Base-by-base conservation (phyloP, 2,888 invertebrate genomes). In the Acrobasis suavella region DNA sequence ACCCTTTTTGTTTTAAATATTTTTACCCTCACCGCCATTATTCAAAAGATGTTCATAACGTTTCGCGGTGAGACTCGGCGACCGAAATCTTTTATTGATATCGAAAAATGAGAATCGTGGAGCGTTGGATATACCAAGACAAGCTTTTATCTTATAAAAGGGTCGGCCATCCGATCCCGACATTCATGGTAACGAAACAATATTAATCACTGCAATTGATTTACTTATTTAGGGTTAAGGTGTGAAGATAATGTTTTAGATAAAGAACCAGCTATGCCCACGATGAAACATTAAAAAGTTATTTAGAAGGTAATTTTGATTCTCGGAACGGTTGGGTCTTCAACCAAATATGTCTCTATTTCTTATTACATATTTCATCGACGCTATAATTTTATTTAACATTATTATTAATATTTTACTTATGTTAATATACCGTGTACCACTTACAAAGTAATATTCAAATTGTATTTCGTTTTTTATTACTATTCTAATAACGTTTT, bases 1-100 rank as follows among this genome's bases (percentile, higher is more conserved):
- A 86, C 81, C 85, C 86, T 91, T 92, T 91, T 92, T 88, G 85
- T 89, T 91, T 87, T 82, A 82, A 85, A 78, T 76, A 84, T 86
- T 82, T 22, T 87, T 84, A 85, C 78, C 82, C 81, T 79, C 81
- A 85, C 82, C 83, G 84, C 87, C 87, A 91, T 91, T 89, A 91
- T 89, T 92, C 90, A 91, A 89, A 89, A 85, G 83, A 54, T 62
- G 61, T 75, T 88, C 86, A 88, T 90, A 89, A 88, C 75, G 79
- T 85, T 89, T 89, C 75, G 86, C 86, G 82, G 84, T 85, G 85
- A 83, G 82, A 83, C 79, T 77, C 79, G 78, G 80, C 72, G 81
- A 82, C 82, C 76, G 75, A 83, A 86, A 82, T 85, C 76, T 88
- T 88, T 87, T 88, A 89, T 87, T 87, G 86, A 86, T 86, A 87